Base-by-base conservation (phyloP, 2,113 vertebrate genomes). In the Porphyrio hochstetteri region DNA sequence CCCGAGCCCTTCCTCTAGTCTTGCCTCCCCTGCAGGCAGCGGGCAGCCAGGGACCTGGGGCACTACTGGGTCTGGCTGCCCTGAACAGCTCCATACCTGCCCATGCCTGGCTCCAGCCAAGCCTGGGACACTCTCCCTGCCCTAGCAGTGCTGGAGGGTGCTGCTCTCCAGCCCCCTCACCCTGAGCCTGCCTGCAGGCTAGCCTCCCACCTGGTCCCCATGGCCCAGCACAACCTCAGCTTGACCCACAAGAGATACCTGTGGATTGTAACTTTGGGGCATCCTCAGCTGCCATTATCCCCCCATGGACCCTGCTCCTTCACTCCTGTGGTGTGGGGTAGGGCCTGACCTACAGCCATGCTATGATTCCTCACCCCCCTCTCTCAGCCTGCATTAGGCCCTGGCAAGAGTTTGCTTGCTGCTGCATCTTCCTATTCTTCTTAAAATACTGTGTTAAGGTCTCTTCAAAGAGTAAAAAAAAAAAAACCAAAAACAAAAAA, bases 11-110 rank as follows among this genome's bases (percentile, higher is more conserved):
- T 14, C 38, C 16, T 17, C 13, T 16, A 4, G 12, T 16, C 40
- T 65, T 2, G 2, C 19, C 19, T 17, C 56, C 42, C 21, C 28
- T 18, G 36, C 55, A 7, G 0, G 1, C 2, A 2, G 2, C 11
- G 9, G 14, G 27, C 19, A 3, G 9, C 7, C 65, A 27, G 40
- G n/a, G 36, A 3, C 18, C 18, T 23, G n/a, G 6, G 24, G 10
- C 29, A 18, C 10, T 19, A 3, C 17, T 7, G 16, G 16, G 36
- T 25, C 48, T 35, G 64, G 35, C 33, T 17, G 33, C 12, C 13
- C 42, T 38, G 27, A 9, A 4, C 2, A 10, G 31, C 9, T 16
- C 23, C 5, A 4, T 17, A 18, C 33, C 28, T 23, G 25, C 24
- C 19, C 7, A 2, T 0, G 0, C 23, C 40, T 40, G 40, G 9